Conservation (phyloP, 2,797 vertebrate genomes). For the Enteromius mattozi region DNA sequence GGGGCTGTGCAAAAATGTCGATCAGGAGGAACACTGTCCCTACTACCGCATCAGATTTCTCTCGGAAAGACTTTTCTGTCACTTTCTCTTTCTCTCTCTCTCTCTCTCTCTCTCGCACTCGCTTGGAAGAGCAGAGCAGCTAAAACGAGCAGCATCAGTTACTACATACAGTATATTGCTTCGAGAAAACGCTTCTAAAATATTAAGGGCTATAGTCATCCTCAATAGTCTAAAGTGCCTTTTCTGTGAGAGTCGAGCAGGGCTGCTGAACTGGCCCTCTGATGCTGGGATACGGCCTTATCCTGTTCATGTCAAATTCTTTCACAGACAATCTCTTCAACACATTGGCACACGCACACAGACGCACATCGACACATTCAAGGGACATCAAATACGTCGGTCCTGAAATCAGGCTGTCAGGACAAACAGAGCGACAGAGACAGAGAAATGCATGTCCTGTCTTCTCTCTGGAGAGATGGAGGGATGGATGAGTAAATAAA, state of each 20-base stretch:
- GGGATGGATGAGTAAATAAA: constrained; percentile 57
- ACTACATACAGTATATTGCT: constrained; percentile 60
- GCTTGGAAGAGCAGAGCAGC: constrained; percentile 48
- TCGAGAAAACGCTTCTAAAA: constrained; percentile 54
- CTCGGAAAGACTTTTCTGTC: constrained; percentile 4
- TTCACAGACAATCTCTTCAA: constrained; percentile 40
- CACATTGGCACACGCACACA: constrained; percentile 42
- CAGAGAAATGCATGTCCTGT: constrained; percentile 41
- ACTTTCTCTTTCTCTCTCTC: background rate
- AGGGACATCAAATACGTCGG: constrained; percentile 28
- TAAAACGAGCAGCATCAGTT: constrained; percentile 32
- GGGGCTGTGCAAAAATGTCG: constrained; percentile 30
- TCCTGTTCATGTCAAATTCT: background rate
- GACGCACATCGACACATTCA: constrained; percentile 28
- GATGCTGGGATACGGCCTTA: constrained; percentile 30
- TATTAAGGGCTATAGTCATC: constrained; percentile 40
- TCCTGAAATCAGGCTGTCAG: constrained; percentile 33
- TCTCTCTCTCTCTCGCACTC: background rate
- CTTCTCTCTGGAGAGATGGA: constrained; percentile 45
- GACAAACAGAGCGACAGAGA: constrained; percentile 46
- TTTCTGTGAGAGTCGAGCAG: constrained; percentile 42
- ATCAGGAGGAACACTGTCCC: constrained; percentile 2
- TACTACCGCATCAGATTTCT: constrained; percentile 28
- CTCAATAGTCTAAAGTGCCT: constrained; percentile 44
- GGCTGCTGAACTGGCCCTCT: constrained; percentile 37